A percentile compares a stretch with the other conserved stretches of the same genome.
Conservation (phyloP, 1,140 invertebrate species). For the Pararge aegeria region DNA sequence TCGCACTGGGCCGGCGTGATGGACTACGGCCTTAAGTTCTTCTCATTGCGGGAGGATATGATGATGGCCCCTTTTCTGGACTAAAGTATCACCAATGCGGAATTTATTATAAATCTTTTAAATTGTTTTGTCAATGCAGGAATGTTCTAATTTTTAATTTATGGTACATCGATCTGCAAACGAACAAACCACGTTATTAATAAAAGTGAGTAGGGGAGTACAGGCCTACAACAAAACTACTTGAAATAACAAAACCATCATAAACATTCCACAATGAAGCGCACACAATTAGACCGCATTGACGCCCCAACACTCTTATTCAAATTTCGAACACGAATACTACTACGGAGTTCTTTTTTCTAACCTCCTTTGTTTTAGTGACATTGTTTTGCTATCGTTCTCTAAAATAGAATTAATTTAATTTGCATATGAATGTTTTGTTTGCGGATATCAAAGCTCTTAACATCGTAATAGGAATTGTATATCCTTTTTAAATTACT, state of each 20-base stretch:
- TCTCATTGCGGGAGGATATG: too few species aligned
- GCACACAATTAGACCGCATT: constrained; percentile 56
- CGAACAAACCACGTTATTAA: neutral
- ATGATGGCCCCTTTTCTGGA: too few species aligned
- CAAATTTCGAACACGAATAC: constrained; percentile 53
- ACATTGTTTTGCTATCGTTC: neutral
- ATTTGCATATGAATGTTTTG: neutral
- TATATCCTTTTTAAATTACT: neutral
- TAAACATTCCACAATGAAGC: constrained; percentile 44
- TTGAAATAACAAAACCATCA: constrained; percentile 39
- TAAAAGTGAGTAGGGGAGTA: constrained; percentile 13
- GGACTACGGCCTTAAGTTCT: too few species aligned
- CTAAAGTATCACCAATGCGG: too few species aligned
- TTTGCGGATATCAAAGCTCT: neutral
- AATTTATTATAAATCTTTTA: too few species aligned
- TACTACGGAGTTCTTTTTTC: constrained; percentile 21
- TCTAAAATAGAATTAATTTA: neutral
- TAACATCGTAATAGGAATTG: neutral
- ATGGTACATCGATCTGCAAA: too few species aligned
- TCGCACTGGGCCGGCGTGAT: too few species aligned
- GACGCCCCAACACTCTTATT: constrained; percentile 69
- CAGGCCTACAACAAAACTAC: constrained; percentile 32
- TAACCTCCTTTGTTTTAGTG: constrained; percentile 23
- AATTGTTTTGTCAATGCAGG: too few species aligned
- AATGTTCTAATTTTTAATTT: too few species aligned